A percentile compares a stretch with the other conserved stretches of the same genome.
phyloP scores from a whole-genome alignment of 2,888 invertebrate genomes.

The Hypomecis punctinalis region DNA sequence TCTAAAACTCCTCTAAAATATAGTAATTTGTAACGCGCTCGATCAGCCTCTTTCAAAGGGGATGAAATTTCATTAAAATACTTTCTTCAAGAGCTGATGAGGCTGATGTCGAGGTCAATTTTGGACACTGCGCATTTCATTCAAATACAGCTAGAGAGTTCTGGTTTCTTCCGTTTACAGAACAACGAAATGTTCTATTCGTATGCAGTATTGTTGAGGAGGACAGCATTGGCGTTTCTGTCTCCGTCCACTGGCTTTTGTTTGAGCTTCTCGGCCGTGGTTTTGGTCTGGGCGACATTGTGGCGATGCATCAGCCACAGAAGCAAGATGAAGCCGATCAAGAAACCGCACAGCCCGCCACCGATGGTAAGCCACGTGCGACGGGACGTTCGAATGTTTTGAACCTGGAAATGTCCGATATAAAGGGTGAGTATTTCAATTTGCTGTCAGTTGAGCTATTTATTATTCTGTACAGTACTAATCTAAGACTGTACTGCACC shows the following conservation, averaged over 20 bases:
- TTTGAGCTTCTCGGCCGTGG: conserved; percentile 61
- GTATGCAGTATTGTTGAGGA: conserved; percentile 56
- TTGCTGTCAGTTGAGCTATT: not conserved
- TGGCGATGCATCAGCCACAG: conserved; percentile 79
- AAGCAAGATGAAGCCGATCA: conserved; percentile 75
- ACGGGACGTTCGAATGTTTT: conserved; percentile 60
- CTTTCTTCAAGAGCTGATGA: too few relatives aligned
- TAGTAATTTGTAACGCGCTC: too few relatives aligned
- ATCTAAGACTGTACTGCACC: not conserved
- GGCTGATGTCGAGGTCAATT: too few relatives aligned
- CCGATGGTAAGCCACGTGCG: conserved; percentile 79
- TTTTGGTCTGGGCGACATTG: conserved; percentile 76
- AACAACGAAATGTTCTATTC: not conserved
- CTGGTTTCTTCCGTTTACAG: not conserved
- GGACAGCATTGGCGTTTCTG: conserved; percentile 61
- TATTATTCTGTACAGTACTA: not conserved
- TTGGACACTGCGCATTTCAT: too few relatives aligned
- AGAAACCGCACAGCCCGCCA: conserved; percentile 76
- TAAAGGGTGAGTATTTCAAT: not conserved
- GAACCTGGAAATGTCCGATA: conserved; percentile 54
- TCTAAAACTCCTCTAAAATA: too few relatives aligned
- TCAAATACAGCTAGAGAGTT: too few relatives aligned
- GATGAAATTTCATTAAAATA: too few relatives aligned
- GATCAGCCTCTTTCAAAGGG: too few relatives aligned
- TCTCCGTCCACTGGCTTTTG: conserved; percentile 59